Conservation (phyloP, 2,888 invertebrate species). For the Diarsia brunnea region DNA sequence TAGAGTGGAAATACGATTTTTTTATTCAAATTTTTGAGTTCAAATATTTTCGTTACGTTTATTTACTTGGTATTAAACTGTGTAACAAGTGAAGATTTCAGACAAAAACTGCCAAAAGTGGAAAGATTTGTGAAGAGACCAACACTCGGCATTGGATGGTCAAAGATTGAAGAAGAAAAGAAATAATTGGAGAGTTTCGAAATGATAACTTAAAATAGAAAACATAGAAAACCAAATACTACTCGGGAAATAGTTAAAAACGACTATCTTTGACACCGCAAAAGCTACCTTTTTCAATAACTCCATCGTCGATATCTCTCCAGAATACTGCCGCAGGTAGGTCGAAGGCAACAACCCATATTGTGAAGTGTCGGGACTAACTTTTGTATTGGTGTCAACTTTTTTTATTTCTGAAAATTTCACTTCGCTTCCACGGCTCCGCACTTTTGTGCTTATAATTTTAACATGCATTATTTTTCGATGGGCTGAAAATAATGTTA, state of each 20-base stretch:
- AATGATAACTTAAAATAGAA: not conserved
- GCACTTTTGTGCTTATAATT: conserved; percentile 37
- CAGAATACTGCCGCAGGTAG: conserved; percentile 63
- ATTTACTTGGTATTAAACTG: no score
- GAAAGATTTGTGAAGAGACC: no score
- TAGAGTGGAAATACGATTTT: no score
- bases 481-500: not conserved
- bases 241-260: not conserved
- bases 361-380: conserved; percentile 54
- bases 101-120: no score
- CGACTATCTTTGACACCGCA: no score
- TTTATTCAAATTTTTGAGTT: no score
- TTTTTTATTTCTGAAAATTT: conserved; percentile 51
- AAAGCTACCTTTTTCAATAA: not conserved
- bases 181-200: no score
- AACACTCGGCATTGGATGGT: no score
- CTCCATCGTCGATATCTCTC: not conserved
- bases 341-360: conserved; percentile 49
- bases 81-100: no score
- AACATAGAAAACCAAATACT: not conserved
- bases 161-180: no score
- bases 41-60: no score
- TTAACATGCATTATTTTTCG: conserved; percentile 19
- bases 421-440: conserved; percentile 21
- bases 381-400: conserved; percentile 61